A percentile compares a stretch with the other conserved stretches of the same genome.
Conservation (phyloP, 2,888 invertebrate genomes). For the Magallana nippona region DNA sequence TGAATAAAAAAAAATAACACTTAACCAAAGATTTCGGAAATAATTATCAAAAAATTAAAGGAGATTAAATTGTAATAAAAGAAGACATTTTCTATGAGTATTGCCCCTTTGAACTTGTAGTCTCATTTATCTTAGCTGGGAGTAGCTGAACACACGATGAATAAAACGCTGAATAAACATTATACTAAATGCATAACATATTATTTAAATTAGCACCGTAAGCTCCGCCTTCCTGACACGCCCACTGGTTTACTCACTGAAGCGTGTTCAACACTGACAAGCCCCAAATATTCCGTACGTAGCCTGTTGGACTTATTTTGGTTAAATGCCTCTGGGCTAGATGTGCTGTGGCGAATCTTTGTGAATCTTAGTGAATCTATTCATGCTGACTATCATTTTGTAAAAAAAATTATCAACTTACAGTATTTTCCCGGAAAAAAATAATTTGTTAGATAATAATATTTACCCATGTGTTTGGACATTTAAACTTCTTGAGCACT, state of each 20-base stretch:
- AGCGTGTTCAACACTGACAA: slow-evolving; percentile 48
- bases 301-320: slow-evolving; percentile 57
- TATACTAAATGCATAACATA: slow-evolving; percentile 15
- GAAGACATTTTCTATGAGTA: background rate
- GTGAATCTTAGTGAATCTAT: slow-evolving; percentile 17
- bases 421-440: background rate
- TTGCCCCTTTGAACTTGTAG: slow-evolving; percentile 8
- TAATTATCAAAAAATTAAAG: no score
- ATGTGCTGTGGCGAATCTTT: slow-evolving; percentile 43
- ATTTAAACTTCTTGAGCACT: slow-evolving; percentile 29
- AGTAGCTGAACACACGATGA: slow-evolving; percentile 3
- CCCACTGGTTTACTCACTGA: slow-evolving; percentile 46
- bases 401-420: slow-evolving; percentile 12
- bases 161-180: slow-evolving; percentile 23
- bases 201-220: slow-evolving; percentile 21
- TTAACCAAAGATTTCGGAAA: no score
- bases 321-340: slow-evolving; percentile 58
- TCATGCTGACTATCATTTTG: slow-evolving; percentile 15
- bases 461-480: slow-evolving; percentile 20
- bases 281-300: slow-evolving; percentile 54
- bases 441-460: slow-evolving; percentile 27
- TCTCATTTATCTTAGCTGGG: background rate
- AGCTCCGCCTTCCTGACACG: slow-evolving; percentile 37
- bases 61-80: background rate
- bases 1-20: no score